Percentiles rank a stretch among this genome's conserved stretches.
These are phyloP conservation scores for Cetonia aurata DNA, from an alignment of 2,888 invertebrate species.

Conservation along the genomic window DNA sequence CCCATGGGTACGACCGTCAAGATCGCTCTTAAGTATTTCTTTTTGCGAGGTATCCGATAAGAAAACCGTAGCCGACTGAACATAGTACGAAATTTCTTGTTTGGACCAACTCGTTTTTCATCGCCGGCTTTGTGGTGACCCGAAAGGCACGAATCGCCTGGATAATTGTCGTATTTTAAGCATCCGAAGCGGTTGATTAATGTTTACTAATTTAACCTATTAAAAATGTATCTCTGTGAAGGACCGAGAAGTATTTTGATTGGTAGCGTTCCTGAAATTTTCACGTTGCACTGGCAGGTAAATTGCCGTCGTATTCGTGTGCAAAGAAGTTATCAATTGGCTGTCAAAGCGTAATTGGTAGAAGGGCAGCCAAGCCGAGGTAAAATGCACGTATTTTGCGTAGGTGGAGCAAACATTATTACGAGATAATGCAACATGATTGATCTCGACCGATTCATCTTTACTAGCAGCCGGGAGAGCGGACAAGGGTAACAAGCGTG, in stretches of 20 bases:
- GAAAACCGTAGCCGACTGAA: slow-evolving; percentile 9
- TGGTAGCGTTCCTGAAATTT: slow-evolving; percentile 49
- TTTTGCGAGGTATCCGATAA: slow-evolving; percentile 28
- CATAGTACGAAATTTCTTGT: slow-evolving; percentile 20
- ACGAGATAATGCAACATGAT: slow-evolving; percentile 53
- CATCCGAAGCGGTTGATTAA: slow-evolving; percentile 42
- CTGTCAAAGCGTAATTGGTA: slow-evolving; percentile 62
- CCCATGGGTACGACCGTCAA: slow-evolving; percentile 11
- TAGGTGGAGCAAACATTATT: slow-evolving; percentile 53
- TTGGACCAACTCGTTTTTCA: slow-evolving; percentile 26
- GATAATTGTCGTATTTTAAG: slow-evolving; percentile 38
- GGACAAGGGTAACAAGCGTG: slow-evolving; percentile 27
- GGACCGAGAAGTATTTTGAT: slow-evolving; percentile 48
- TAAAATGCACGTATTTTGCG: slow-evolving; percentile 52
- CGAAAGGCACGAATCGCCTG: slow-evolving; percentile 27
- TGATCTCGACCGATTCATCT: slow-evolving; percentile 52
- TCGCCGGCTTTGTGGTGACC: slow-evolving; percentile 16
- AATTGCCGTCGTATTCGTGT: slow-evolving; percentile 55
- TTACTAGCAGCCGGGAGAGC: slow-evolving; percentile 6
- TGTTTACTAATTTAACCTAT: slow-evolving; percentile 45
- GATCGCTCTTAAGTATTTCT: slow-evolving; percentile 13
- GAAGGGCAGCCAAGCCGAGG: slow-evolving; percentile 48
- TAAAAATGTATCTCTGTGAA: slow-evolving; percentile 41
- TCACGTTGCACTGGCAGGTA: slow-evolving; percentile 55
- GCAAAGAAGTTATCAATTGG: slow-evolving; percentile 62